Evolutionary conservation across 1,140 invertebrate species (phyloP), one percentile per base, ranked within the genome.

Genomic region (Sogatella furcifera): DNA sequence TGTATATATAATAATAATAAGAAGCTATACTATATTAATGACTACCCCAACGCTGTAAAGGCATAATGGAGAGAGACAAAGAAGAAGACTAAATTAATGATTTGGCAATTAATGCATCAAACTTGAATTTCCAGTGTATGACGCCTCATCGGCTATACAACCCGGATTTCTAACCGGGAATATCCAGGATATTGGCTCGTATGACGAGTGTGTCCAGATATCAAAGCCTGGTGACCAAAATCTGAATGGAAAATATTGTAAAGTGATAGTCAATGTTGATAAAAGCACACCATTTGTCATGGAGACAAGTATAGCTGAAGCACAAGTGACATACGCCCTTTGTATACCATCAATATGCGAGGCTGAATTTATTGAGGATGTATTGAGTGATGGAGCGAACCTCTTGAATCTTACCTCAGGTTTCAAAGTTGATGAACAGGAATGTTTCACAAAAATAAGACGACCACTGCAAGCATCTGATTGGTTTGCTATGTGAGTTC

Each of bases 121-220:
- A n/a, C n/a, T n/a, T n/a, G n/a, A n/a, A n/a, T 55, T 55, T 31
- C 17, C 54, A 55, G 54, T 55, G 54, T 55, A 55, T n/a, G 54
- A 55, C 38, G 54, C 54, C 14, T 55, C 54, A 31, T 55, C 54
- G n/a, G 28, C 28, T 31, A 17, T 55, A 2, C 54, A 28, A 34
- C 54, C 54, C 4, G 54, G 54, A 11, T 55, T 55, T 38, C 17
- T 55, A 5, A 38, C 22, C 8, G 54, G 54, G 11, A 55, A 55
- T 34, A 55, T 55, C 19, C 22, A 24, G 14, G 54, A 55, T 6
- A 24, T 55, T 19, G 54, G 54, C 15, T 24, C 10, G 17, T 55
- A 31, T 34, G 54, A 55, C 15, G 54, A 55, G 28, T 55, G 54
- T 34, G 28, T 55, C 5, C 2, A 14, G 38, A 17, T 34, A 31